Conservation (phyloP, 2,888 invertebrate species). For the Conus canariensis region DNA sequence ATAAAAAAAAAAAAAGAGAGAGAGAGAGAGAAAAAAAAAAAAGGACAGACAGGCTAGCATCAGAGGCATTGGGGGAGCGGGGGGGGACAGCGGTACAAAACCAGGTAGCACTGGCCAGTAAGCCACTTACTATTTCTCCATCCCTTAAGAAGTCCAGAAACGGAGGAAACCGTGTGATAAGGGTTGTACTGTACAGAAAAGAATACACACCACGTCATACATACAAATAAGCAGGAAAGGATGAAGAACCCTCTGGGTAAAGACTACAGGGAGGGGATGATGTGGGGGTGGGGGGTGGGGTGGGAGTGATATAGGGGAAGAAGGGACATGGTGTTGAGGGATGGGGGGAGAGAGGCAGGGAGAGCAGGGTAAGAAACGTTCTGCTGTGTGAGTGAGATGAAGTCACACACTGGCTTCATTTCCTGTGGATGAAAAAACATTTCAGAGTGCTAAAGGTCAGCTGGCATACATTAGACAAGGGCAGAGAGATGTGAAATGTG, state of each 20-base stretch:
- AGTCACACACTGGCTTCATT: too few species aligned
- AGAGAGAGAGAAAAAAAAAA: not conserved
- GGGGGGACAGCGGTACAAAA: not conserved
- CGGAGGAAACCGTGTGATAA: slow-evolving; percentile 92
- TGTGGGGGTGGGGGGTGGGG: not conserved
- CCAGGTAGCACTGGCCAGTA: not conserved
- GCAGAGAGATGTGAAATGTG: too few species aligned
- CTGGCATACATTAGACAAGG: too few species aligned
- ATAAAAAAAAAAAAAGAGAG: too few species aligned
- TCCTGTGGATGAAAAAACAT: too few species aligned
- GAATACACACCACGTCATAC: not conserved
- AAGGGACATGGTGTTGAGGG: too few species aligned
- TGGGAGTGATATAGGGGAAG: not conserved
- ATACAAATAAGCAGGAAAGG: not conserved
- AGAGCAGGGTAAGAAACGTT: not conserved
- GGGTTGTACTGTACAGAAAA: slow-evolving; percentile 80
- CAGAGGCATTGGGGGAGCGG: not conserved
- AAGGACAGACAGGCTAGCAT: not conserved
- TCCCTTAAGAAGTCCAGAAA: slow-evolving; percentile 88
- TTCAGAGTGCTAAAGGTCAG: too few species aligned
- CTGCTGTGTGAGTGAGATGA: too few species aligned
- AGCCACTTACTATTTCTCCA: slow-evolving; percentile 84
- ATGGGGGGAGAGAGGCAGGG: not conserved
- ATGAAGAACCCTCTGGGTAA: not conserved
- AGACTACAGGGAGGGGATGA: not conserved